A percentile compares a stretch with the other conserved stretches of the same genome.
These are phyloP conservation scores for Xylocampa areola DNA, from an alignment of 2,888 invertebrate genomes.

Conservation along the genomic window DNA sequence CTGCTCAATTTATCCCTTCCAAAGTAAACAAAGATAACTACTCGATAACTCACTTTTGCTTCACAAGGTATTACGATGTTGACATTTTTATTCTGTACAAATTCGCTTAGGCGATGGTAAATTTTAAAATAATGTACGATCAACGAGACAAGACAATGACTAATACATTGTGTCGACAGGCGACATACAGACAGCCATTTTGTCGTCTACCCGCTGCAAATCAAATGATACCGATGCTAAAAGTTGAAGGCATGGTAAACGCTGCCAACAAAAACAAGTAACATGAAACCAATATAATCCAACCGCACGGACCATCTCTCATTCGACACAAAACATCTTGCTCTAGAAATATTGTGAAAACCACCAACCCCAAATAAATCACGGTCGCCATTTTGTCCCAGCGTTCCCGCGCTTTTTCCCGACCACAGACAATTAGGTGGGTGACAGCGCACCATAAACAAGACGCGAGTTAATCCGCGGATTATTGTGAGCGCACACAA, in stretches of 20 bases:
- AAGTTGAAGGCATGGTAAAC: conserved; percentile 59
- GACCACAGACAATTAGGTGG: conserved; percentile 83
- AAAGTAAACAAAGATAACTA: conserved; percentile 43
- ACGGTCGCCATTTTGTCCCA: conserved; percentile 79
- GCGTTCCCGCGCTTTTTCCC: conserved; percentile 80
- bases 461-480: conserved; percentile 81
- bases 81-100: conserved; percentile 45
- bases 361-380: conserved; percentile 79
- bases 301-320: conserved; percentile 76
- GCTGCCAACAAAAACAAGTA: conserved; percentile 84
- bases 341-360: conserved; percentile 84
- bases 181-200: conserved; percentile 22
- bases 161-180: conserved; percentile 42
- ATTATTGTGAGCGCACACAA: conserved; percentile 83
- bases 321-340: conserved; percentile 87
- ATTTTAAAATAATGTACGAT: conserved; percentile 39
- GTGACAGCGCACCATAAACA: conserved; percentile 84
- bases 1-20: conserved; percentile 25
- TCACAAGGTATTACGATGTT: conserved; percentile 44
- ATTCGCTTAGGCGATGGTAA: conserved; percentile 32
- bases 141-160: conserved; percentile 30
- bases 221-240: conserved; percentile 50
- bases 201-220: conserved; percentile 39
- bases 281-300: conserved; percentile 76
- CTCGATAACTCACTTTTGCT: conserved; percentile 38